These are phyloP conservation scores for Selene dorsalis DNA, from an alignment of 2,797 vertebrate genomes.

Conservation along the genomic window DNA sequence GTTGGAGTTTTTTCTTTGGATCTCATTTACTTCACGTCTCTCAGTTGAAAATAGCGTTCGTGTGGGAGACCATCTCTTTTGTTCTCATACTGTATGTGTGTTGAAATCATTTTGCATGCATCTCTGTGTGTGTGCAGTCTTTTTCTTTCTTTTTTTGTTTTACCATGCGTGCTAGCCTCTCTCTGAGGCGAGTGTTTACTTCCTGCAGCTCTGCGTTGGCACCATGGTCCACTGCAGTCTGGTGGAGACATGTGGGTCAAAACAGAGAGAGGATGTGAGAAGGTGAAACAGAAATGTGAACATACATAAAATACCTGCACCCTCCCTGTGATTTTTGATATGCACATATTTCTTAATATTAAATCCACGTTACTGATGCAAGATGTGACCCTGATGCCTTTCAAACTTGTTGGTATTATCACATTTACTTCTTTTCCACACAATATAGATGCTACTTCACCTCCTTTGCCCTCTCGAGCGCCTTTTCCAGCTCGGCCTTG, in stretches of 20 bases:
- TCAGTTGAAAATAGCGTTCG: slow-evolving; percentile 49
- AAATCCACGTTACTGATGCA: background rate
- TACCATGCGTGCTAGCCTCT: slow-evolving; percentile 89
- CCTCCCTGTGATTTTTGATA: background rate
- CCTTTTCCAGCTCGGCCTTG: slow-evolving; percentile 81
- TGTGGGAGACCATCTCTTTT: slow-evolving; percentile 60
- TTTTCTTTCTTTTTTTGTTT: slow-evolving; percentile 12
- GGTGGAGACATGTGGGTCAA: slow-evolving; percentile 2
- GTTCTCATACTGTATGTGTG: slow-evolving; percentile 38
- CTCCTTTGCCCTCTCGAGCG: slow-evolving; percentile 81
- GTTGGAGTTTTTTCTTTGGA: slow-evolving; percentile 30
- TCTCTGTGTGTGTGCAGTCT: background rate
- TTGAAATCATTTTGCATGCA: slow-evolving; percentile 38
- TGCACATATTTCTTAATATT: background rate
- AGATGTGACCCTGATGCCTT: background rate
- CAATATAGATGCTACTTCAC: slow-evolving; percentile 68
- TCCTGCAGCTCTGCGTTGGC: slow-evolving; percentile 84
- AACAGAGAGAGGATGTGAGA: background rate
- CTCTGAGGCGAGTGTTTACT: slow-evolving; percentile 87
- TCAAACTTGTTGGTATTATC: background rate
- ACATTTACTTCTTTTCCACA: background rate
- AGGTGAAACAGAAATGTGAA: background rate
- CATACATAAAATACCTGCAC: background rate
- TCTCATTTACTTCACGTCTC: slow-evolving; percentile 49
- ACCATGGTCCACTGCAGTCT: slow-evolving; percentile 68